Conservation (phyloP, 2,797 vertebrate genomes). For the Microchirus variegatus region DNA sequence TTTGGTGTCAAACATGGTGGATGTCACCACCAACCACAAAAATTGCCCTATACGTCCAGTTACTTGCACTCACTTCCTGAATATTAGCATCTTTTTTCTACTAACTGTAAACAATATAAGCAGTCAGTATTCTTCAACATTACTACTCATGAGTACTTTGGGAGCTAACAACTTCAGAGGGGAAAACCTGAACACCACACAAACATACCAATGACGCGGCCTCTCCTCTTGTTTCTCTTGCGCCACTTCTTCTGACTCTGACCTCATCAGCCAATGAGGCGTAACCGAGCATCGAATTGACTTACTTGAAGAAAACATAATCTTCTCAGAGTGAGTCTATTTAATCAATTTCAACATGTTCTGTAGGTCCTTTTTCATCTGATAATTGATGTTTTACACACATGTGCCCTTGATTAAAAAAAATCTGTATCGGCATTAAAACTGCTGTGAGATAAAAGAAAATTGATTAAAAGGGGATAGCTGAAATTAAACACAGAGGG, state of each 20-base stretch:
- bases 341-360: constrained; percentile 70
- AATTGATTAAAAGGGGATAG: constrained; percentile 76
- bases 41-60: no score
- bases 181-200: no score
- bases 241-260: constrained; percentile 59
- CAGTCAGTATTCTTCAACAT: no score
- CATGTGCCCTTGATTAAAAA: constrained; percentile 63
- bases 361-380: constrained; percentile 48
- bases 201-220: no score
- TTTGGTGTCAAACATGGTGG: no score
- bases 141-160: no score
- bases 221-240: constrained; percentile 15
- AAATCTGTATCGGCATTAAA: constrained; percentile 68
- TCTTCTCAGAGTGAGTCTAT: constrained; percentile 58
- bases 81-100: no score
- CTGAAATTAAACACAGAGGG: constrained; percentile 69
- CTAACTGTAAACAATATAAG: no score
- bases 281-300: constrained; percentile 41
- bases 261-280: constrained; percentile 48
- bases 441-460: constrained; percentile 73
- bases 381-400: constrained; percentile 74
- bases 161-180: no score
- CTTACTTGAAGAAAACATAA: constrained; percentile 63
- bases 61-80: no score
- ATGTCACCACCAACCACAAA: no score